Conservation (phyloP, 2,797 vertebrate genomes). For the Squalus acanthias region DNA sequence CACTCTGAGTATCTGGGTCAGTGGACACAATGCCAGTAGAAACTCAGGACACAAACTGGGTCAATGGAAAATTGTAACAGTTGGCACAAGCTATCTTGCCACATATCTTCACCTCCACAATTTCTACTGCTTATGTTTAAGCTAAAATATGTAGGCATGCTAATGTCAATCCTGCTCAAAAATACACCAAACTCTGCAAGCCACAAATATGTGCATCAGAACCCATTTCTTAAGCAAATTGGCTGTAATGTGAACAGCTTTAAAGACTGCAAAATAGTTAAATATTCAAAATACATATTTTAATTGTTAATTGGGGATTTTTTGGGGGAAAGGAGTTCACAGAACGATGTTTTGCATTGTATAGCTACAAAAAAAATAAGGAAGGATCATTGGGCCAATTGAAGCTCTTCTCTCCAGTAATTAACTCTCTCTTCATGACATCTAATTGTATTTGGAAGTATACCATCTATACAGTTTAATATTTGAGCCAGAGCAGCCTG, state of each 20-base stretch:
- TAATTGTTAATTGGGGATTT: neutral
- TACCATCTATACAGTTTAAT: too few species aligned
- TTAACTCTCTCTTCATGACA: neutral
- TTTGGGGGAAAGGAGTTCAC: neutral
- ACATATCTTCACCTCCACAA: neutral
- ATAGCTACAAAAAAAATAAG: neutral
- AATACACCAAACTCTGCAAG: neutral
- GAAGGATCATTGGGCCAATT: neutral
- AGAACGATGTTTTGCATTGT: neutral
- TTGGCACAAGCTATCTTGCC: neutral
- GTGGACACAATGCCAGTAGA: neutral
- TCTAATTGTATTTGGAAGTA: neutral
- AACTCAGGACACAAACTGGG: slow-evolving; percentile 1
- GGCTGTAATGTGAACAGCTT: neutral
- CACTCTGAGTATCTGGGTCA: neutral
- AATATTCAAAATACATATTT: neutral
- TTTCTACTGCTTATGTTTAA: neutral
- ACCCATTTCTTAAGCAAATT: neutral
- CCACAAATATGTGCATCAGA: neutral
- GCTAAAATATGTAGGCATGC: neutral
- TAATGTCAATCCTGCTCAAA: neutral
- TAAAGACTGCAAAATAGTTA: neutral
- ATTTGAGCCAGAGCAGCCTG: too few species aligned
- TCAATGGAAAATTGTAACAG: neutral
- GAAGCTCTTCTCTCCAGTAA: neutral